These are phyloP conservation scores for Strix uralensis DNA, from an alignment of 2,113 vertebrate species.

Conservation along the genomic window DNA sequence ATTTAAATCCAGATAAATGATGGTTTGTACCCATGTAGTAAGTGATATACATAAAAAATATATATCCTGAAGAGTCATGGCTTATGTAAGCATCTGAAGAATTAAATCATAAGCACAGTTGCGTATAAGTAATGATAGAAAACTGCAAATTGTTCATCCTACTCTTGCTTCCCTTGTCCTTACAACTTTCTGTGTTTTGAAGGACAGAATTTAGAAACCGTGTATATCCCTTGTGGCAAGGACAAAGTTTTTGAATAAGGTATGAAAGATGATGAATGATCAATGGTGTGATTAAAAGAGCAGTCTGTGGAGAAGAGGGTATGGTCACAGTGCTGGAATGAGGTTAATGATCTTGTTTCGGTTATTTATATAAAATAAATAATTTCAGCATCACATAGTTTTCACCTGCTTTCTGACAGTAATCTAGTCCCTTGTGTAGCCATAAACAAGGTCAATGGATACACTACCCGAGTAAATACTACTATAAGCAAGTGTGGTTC, in stretches of 20 bases:
- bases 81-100: background rate
- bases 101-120: background rate
- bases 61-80: background rate
- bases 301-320: background rate
- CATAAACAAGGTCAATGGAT: background rate
- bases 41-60: background rate
- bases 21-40: background rate
- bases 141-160: background rate
- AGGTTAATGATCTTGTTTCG: background rate
- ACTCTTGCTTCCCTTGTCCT: background rate
- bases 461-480: background rate
- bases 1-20: background rate
- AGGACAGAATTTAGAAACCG: background rate
- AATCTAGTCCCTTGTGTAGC: background rate
- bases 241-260: background rate
- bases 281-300: background rate
- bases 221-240: background rate
- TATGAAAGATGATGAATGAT: background rate
- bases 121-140: background rate
- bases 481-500: background rate
- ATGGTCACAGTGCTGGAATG: background rate
- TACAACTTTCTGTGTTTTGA: background rate
- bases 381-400: background rate
- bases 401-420: background rate
- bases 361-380: slow-evolving; percentile 1